Conservation (phyloP, 2,888 invertebrate species). For the Leucania comma region DNA sequence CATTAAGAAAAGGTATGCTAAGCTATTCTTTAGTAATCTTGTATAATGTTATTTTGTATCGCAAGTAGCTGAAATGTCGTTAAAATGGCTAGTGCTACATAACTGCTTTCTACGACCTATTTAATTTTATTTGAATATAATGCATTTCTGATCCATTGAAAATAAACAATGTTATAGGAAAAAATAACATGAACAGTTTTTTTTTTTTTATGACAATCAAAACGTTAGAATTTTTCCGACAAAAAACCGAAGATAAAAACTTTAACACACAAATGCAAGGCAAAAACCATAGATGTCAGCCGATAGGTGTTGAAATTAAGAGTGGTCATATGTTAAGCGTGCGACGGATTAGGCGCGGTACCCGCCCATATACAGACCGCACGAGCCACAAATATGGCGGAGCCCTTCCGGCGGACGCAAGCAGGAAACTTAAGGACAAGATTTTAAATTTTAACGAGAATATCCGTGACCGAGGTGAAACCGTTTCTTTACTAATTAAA, state of each 20-base stretch:
- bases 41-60: constrained; percentile 34
- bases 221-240: neutral
- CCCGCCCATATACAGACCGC: constrained; percentile 71
- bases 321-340: constrained; percentile 69
- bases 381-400: constrained; percentile 73
- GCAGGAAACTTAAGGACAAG: constrained; percentile 63
- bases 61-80: constrained; percentile 23
- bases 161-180: neutral
- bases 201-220: constrained; percentile 12
- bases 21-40: constrained; percentile 53
- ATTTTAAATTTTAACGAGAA: constrained; percentile 57
- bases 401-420: constrained; percentile 82
- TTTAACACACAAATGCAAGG: neutral
- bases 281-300: constrained; percentile 73
- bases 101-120: constrained; percentile 15
- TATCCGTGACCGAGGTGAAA: constrained; percentile 39
- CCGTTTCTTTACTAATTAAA: constrained; percentile 22
- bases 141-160: neutral
- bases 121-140: neutral
- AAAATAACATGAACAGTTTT: neutral
- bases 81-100: constrained; percentile 24
- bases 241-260: constrained; percentile 18
- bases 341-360: constrained; percentile 76
- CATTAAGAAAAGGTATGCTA: constrained; percentile 62
- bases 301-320: constrained; percentile 71